Conservation (phyloP, 2,113 vertebrate species). For the Psettodes erumei region DNA sequence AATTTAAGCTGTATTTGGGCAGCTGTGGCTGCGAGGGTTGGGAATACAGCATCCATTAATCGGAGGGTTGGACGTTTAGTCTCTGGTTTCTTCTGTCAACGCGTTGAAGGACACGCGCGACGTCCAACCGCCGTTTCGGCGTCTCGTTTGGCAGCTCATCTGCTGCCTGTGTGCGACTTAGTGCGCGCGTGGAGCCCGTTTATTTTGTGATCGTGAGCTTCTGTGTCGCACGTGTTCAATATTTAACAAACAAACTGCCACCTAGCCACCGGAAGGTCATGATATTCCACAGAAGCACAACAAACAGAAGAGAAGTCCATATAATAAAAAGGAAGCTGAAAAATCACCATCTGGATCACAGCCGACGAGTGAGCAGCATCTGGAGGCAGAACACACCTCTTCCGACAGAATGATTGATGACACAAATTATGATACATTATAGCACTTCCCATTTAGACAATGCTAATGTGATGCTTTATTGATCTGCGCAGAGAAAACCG, state of each 20-base stretch:
- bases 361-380: no score
- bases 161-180: background rate
- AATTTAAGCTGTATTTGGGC: background rate
- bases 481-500: constrained; percentile 36
- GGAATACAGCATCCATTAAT: background rate
- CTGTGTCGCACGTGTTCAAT: background rate
- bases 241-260: background rate
- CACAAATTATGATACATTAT: constrained; percentile 48
- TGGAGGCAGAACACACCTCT: background rate
- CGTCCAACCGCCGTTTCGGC: no score
- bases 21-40: background rate
- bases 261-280: background rate
- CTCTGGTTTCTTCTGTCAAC: background rate
- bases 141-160: no score
- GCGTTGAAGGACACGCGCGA: no score
- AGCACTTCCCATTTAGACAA: constrained; percentile 12
- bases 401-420: constrained; percentile 54
- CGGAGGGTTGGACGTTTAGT: background rate
- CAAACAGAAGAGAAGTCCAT: background rate
- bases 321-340: no score
- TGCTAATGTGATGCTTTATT: constrained; percentile 46
- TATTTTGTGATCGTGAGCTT: background rate
- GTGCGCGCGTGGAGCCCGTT: background rate
- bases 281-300: background rate
- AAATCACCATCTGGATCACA: no score